These are phyloP conservation scores for Origma solitaria DNA, from an alignment of 2,113 vertebrate species.

Conservation along the genomic window DNA sequence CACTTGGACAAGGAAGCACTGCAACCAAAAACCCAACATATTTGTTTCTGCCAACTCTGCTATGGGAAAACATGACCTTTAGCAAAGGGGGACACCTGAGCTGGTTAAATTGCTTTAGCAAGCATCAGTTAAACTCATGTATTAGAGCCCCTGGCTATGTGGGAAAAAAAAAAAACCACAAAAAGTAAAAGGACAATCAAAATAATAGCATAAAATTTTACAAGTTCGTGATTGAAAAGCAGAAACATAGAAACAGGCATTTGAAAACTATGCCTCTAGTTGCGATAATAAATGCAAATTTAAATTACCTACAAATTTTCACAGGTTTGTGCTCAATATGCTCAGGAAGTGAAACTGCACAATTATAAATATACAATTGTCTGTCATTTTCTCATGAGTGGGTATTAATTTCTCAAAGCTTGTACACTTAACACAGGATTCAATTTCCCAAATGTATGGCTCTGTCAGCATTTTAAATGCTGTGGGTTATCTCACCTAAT, in stretches of 20 bases:
- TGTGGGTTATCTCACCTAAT: neutral
- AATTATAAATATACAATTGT: neutral
- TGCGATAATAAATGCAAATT: neutral
- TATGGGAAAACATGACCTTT: neutral
- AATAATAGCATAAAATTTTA: neutral
- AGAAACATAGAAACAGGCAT: neutral
- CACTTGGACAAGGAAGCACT: neutral
- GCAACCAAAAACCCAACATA: neutral
- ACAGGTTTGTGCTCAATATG: neutral
- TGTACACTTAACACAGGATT: neutral
- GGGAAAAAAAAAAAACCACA: neutral
- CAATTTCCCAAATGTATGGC: neutral
- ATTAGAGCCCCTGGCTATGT: neutral
- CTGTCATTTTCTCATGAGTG: neutral
- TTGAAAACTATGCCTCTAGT: neutral
- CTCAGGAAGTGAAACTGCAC: neutral
- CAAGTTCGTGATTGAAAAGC: neutral
- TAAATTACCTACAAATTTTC: neutral
- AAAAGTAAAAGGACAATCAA: neutral
- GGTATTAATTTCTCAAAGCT: neutral
- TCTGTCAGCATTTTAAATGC: neutral
- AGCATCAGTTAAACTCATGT: neutral
- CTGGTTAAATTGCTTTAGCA: neutral
- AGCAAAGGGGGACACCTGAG: neutral
- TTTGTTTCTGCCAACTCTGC: neutral